Evolutionary conservation across 2,113 vertebrate species (phyloP), one percentile per base, ranked within the genome.

Genomic region (Mus spicilegus): DNA sequence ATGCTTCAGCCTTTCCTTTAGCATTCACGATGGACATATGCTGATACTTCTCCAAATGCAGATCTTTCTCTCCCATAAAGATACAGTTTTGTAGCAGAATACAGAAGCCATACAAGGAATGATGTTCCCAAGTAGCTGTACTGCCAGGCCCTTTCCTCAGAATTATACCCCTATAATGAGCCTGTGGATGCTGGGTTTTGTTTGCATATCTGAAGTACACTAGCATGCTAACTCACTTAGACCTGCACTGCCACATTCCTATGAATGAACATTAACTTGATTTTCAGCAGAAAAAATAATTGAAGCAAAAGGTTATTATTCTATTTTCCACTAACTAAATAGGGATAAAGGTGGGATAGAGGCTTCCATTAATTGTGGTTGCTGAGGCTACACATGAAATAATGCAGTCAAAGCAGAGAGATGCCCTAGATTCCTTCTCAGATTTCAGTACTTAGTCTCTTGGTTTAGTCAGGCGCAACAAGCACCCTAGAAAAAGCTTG

Each of bases 301-400:
- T 56, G 19, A 91, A 46, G 30, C 4, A 77, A 90, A 76, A 54
- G 19, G 22, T 58, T 33, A 89, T 30, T 6, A 24, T 69, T 94
- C 78, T 76, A 76, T 39, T 96, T 96, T 92, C 69, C 81, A 91
- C 8, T 95, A 96, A 82, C 42, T 90, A 19, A 24, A 70, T 2
- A 16, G 13, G 51, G 1, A 12, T 30, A 58, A 87, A 69, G 6
- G 24, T 4, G 33, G 58, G 1, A 9, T 30, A 67, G 82, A 69
- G 8, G 24, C 3, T 26, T 51, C 1, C 19, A 0, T 80, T 93
- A 54, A 93, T 30, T 81, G 75, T 81, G 22, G 14, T 49, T 87
- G 87, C 28, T 76, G 49, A 69, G 42, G 33, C 8, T 16, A 13
- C 72, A 65, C 82, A 89, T 95, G 10, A 91, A 73, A 70, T 39